A percentile compares a stretch with the other conserved stretches of the same genome.
phyloP scores from a whole-genome alignment of 2,888 invertebrate genomes.

The Eledona agricola region DNA sequence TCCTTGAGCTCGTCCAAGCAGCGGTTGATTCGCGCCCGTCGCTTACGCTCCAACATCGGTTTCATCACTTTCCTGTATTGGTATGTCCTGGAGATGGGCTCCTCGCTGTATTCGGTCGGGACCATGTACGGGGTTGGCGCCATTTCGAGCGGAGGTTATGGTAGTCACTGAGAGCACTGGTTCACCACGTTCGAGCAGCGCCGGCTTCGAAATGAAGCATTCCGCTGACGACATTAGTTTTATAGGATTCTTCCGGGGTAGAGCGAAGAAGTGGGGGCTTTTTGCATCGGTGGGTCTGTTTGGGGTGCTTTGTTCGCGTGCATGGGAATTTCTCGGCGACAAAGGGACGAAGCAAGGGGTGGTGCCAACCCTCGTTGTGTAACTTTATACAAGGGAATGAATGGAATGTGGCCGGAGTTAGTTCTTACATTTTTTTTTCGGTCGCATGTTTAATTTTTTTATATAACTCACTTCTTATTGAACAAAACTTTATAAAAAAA shows the following conservation, averaged over 20 bases:
- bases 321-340: constrained; percentile 64
- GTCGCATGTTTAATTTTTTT: too few relatives aligned
- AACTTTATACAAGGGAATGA: neutral
- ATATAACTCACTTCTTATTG: too few relatives aligned
- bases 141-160: constrained; percentile 59
- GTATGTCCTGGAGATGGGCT: constrained; percentile 82
- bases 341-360: constrained; percentile 65
- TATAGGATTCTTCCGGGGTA: constrained; percentile 34
- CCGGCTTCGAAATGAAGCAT: constrained; percentile 17
- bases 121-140: constrained; percentile 50
- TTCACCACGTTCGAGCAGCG: constrained; percentile 1
- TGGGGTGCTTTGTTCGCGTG: constrained; percentile 63
- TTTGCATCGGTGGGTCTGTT: constrained; percentile 10
- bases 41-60: constrained; percentile 88
- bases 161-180: too few relatives aligned
- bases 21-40: constrained; percentile 88
- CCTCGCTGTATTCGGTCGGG: constrained; percentile 30
- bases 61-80: constrained; percentile 96
- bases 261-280: constrained; percentile 23
- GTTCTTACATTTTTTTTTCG: too few relatives aligned
- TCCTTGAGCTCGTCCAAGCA: constrained; percentile 91
- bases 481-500: too few relatives aligned
- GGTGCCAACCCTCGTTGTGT: neutral
- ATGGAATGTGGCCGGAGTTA: neutral
- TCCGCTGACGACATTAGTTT: constrained; percentile 26